Evolutionary conservation across 92 coral and sea anemone species (phyloP).

Genomic region (Palythoa heliodiscus): DNA sequence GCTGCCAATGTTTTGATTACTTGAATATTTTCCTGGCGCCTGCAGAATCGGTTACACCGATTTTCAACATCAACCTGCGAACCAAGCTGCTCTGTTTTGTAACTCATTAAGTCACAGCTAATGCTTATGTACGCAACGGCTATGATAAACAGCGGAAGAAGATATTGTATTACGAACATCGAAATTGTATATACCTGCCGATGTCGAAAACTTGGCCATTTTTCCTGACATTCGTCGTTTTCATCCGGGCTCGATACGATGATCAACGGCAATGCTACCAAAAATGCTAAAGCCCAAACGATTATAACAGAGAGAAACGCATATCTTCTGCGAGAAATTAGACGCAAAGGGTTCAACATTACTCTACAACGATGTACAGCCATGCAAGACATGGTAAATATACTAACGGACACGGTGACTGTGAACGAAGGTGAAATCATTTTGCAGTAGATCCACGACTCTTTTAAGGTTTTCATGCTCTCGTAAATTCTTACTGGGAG

Average conservation of each 20-base stretch:
- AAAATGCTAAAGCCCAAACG: constrained; percentile 60
- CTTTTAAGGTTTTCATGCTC: constrained; percentile 20
- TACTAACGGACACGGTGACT: constrained; percentile 56
- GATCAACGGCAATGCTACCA: constrained; percentile 51
- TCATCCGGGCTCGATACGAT: constrained; percentile 45
- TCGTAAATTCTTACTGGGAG: constrained; percentile 50
- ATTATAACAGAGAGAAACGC: constrained; percentile 29
- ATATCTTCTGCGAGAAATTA: constrained; percentile 25
- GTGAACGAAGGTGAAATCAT: constrained; percentile 60
- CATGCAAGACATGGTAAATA: constrained; percentile 69
- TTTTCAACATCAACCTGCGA: background rate
- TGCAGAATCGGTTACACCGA: constrained; percentile 3
- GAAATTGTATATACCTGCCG: constrained; percentile 42
- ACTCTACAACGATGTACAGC: constrained; percentile 67
- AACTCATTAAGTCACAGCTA: constrained; percentile 49
- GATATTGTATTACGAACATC: constrained; percentile 55
- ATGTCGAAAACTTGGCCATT: constrained; percentile 38
- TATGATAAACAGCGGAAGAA: constrained; percentile 63
- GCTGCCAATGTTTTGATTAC: constrained; percentile 63
- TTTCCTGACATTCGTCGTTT: constrained; percentile 40
- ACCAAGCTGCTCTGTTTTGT: background rate
- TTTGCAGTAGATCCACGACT: constrained; percentile 59
- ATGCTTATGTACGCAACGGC: constrained; percentile 63
- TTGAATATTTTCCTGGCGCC: constrained; percentile 65
- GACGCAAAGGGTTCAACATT: constrained; percentile 59